Conservation (phyloP, 2,888 invertebrate species). For the Drosophila monieri region DNA sequence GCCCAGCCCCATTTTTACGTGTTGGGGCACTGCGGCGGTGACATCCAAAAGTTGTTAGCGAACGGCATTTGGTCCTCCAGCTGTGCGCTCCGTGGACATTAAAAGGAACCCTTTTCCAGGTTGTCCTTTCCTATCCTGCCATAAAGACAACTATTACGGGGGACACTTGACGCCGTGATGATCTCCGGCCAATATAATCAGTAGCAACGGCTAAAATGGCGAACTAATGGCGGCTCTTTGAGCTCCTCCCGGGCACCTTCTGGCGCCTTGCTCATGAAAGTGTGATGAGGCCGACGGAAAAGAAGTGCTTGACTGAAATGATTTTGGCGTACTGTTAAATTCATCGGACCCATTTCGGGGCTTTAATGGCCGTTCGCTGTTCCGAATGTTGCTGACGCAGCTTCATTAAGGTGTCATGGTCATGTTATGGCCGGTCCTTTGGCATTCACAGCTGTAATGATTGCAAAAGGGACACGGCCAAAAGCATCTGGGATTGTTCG, state of each 20-base stretch:
- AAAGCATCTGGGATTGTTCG: background rate
- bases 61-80: slow-evolving; percentile 17
- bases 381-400: slow-evolving; percentile 36
- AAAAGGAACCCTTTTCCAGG: slow-evolving; percentile 22
- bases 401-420: slow-evolving; percentile 41
- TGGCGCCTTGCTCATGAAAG: slow-evolving; percentile 21
- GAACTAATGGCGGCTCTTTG: slow-evolving; percentile 35
- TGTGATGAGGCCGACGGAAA: slow-evolving; percentile 37
- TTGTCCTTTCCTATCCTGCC: slow-evolving; percentile 24
- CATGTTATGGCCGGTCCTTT: slow-evolving; percentile 10
- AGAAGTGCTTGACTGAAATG: slow-evolving; percentile 25
- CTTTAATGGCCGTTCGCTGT: slow-evolving; percentile 48
- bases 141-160: slow-evolving; percentile 40
- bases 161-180: slow-evolving; percentile 34
- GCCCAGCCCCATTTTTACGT: slow-evolving; percentile 17
- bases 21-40: slow-evolving; percentile 26
- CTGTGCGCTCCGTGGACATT: slow-evolving; percentile 14
- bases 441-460: background rate
- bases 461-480: background rate
- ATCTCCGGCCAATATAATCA: slow-evolving; percentile 26
- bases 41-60: slow-evolving; percentile 27
- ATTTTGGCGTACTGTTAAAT: slow-evolving; percentile 54
- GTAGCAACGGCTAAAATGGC: slow-evolving; percentile 16
- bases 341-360: slow-evolving; percentile 60
- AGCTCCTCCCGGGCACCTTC: slow-evolving; percentile 19